A percentile compares a stretch with the other conserved stretches of the same genome.
Evolutionary conservation across 2,113 vertebrate genomes (phyloP).

Genomic region (Mungos mungo): DNA sequence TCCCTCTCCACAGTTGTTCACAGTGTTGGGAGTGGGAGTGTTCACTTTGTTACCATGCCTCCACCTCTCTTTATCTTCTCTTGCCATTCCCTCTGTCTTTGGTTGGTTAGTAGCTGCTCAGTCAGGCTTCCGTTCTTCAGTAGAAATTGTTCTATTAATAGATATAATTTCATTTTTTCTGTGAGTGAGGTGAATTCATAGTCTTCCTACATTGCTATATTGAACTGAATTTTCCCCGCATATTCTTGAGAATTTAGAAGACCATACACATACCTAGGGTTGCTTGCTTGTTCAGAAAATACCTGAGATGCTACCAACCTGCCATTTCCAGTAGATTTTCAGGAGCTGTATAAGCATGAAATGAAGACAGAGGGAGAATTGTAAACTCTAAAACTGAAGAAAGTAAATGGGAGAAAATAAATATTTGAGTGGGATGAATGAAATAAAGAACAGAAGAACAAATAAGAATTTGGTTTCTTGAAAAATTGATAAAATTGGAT

Average conservation of each 20-base stretch:
- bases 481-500: background rate
- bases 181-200: background rate
- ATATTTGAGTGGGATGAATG: background rate
- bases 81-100: background rate
- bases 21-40: background rate
- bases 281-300: background rate
- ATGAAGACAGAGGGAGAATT: background rate
- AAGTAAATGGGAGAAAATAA: background rate
- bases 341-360: background rate
- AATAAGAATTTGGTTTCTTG: background rate
- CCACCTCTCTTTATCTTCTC: background rate
- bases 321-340: background rate
- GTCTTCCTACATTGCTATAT: background rate
- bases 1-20: background rate
- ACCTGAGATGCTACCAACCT: background rate
- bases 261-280: background rate
- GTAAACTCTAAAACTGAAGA: background rate
- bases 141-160: background rate
- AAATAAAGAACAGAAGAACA: background rate
- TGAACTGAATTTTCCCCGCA: background rate
- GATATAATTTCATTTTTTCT: background rate
- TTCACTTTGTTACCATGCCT: background rate
- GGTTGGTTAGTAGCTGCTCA: background rate
- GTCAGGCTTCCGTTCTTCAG: background rate
- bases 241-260: background rate